Evolutionary conservation across 2,797 vertebrate species (phyloP).

Genomic region (Streptopelia turtur): DNA sequence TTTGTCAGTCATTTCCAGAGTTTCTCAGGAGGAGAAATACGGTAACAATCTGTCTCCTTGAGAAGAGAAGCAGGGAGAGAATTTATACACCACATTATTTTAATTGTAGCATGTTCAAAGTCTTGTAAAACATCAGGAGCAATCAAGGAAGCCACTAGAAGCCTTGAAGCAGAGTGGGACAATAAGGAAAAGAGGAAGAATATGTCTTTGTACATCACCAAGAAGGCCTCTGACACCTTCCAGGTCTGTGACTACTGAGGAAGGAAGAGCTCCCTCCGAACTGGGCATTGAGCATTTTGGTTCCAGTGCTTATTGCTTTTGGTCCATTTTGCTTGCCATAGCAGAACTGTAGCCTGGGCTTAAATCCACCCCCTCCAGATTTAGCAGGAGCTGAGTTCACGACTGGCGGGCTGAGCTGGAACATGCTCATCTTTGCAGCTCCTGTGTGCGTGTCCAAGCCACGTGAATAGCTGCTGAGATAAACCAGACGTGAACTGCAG

Average conservation of each 20-base stretch:
- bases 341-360: neutral
- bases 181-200: neutral
- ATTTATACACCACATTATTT: slow-evolving; percentile 31
- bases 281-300: neutral
- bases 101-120: slow-evolving; percentile 55
- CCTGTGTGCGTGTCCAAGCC: neutral
- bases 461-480: neutral
- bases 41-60: slow-evolving; percentile 22
- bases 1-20: slow-evolving; percentile 30
- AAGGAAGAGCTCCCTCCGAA: neutral
- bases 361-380: neutral
- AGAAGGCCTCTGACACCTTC: neutral
- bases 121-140: slow-evolving; percentile 45
- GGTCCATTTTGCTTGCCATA: neutral
- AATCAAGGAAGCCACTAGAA: slow-evolving; percentile 24
- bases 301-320: neutral
- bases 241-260: neutral
- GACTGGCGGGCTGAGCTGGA: fast-evolving
- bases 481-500: neutral
- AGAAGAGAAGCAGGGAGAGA: slow-evolving; percentile 37
- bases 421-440: neutral
- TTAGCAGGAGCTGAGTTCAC: neutral
- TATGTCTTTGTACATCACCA: neutral
- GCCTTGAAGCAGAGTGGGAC: neutral
- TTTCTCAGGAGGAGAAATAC: slow-evolving; percentile 36